Evolutionary conservation across 2,113 vertebrate species (phyloP).

Genomic region (Octodon degus): DNA sequence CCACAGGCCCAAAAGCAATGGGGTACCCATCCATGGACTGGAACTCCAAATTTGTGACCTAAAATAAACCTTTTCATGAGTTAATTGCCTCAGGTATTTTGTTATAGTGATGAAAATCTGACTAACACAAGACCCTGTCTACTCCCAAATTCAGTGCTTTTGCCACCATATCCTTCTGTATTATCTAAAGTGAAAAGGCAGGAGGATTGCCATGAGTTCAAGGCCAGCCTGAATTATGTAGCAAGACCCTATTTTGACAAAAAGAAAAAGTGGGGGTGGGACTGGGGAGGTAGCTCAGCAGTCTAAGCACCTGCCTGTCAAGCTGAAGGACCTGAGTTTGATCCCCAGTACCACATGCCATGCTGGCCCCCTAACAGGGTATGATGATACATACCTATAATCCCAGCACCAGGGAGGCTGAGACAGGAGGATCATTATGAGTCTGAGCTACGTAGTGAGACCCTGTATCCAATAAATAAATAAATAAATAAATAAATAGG

Average conservation of each 20-base stretch:
- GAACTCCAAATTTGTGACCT: not conserved
- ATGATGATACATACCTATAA: too few relatives aligned
- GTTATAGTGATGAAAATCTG: not conserved
- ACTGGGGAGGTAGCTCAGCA: too few relatives aligned
- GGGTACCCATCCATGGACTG: not conserved
- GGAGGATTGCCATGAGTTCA: not conserved
- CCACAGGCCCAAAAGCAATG: not conserved
- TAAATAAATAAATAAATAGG: not conserved
- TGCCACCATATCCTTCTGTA: not conserved
- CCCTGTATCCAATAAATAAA: not conserved
- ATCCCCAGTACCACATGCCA: too few relatives aligned
- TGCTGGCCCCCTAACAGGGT: too few relatives aligned
- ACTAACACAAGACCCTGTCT: not conserved
- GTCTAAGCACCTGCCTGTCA: too few relatives aligned
- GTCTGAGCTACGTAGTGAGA: not conserved
- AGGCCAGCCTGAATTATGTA: not conserved
- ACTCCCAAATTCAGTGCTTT: not conserved
- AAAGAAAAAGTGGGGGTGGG: too few relatives aligned
- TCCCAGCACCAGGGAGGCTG: too few relatives aligned
- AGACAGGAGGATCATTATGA: not conserved
- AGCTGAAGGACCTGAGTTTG: too few relatives aligned
- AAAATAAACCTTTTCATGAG: not conserved
- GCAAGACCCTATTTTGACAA: too few relatives aligned
- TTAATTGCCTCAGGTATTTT: not conserved
- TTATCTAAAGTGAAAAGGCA: not conserved